Conservation (phyloP, 2,888 invertebrate species). For the Alcis repandata region DNA sequence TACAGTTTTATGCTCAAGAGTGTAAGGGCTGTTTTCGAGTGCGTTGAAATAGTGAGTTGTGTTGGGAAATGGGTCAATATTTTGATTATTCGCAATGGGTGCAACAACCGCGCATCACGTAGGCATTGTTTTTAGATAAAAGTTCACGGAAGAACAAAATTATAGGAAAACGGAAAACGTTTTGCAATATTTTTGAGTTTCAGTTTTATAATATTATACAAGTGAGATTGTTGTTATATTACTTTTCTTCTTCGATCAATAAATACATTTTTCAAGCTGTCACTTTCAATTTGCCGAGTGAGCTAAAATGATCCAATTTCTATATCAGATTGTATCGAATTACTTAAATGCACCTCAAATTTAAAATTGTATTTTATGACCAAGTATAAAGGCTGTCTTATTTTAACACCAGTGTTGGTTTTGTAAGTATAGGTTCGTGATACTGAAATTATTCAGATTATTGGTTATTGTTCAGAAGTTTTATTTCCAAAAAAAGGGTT, state of each 20-base stretch:
- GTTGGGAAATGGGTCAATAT: conserved; percentile 18
- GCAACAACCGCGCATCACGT: conserved; percentile 45
- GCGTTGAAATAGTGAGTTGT: conserved; percentile 16
- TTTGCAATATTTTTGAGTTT: too few relatives aligned
- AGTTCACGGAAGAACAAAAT: conserved; percentile 18
- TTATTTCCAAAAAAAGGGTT: too few relatives aligned
- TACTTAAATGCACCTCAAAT: not conserved
- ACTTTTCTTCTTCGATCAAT: too few relatives aligned
- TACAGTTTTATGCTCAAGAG: not conserved
- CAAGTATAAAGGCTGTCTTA: too few relatives aligned
- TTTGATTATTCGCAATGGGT: conserved; percentile 44
- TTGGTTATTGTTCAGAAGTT: too few relatives aligned
- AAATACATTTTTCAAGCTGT: not conserved
- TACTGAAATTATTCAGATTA: too few relatives aligned
- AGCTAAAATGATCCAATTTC: not conserved
- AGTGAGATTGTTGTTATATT: too few relatives aligned
- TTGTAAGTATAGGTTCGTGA: too few relatives aligned
- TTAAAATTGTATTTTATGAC: not conserved
- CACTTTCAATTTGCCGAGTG: not conserved
- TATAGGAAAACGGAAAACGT: not conserved
- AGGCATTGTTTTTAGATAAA: conserved; percentile 36
- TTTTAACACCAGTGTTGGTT: too few relatives aligned
- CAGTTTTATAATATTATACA: too few relatives aligned
- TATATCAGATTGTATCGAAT: not conserved
- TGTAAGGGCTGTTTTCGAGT: conserved; percentile 24